phyloP scores from a whole-genome alignment of 2,113 vertebrate genomes.

The Falco punctatus region DNA sequence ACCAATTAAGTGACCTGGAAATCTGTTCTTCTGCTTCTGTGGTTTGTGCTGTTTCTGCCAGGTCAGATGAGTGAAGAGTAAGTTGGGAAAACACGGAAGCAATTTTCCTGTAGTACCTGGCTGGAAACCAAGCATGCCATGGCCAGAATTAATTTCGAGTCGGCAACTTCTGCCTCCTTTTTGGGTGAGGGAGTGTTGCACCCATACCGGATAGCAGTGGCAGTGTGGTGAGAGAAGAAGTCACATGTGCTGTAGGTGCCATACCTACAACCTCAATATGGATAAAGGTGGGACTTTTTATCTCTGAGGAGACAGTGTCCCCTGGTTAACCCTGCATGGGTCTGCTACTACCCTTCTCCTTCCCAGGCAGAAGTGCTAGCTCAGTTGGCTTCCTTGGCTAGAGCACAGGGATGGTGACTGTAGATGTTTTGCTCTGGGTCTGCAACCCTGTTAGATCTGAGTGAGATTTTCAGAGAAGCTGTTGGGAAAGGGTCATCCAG shows the following conservation, averaged over 20 bases:
- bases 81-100: not conserved
- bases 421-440: not conserved
- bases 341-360: not conserved
- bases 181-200: not conserved
- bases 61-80: not conserved
- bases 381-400: not conserved
- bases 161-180: not conserved
- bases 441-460: not conserved
- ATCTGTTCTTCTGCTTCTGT: not conserved
- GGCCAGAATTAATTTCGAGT: not conserved
- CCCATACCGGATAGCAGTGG: not conserved
- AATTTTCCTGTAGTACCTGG: not conserved
- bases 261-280: not conserved
- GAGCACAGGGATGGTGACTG: not conserved
- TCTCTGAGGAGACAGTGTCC: not conserved
- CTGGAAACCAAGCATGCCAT: not conserved
- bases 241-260: not conserved
- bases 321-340: not conserved
- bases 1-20: not conserved
- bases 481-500: not conserved
- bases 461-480: constrained; percentile 1
- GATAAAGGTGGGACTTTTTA: not conserved
- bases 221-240: not conserved
- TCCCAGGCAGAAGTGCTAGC: not conserved
- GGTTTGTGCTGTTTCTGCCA: not conserved